These are phyloP conservation scores for Apeltes quadracus DNA, from an alignment of 2,113 vertebrate species.

Conservation along the genomic window DNA sequence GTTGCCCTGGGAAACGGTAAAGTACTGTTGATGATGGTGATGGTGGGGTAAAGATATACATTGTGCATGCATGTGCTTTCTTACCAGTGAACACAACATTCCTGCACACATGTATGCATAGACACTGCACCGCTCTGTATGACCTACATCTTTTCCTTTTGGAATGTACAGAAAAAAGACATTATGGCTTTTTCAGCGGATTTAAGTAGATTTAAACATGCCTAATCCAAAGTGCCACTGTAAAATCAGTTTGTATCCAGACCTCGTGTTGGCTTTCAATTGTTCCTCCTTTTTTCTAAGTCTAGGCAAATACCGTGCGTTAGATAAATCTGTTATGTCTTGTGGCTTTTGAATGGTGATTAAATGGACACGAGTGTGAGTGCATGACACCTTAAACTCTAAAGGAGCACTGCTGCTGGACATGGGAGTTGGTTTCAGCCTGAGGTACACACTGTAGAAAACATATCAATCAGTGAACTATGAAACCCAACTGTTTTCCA, in stretches of 20 bases:
- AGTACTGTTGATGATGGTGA: slow-evolving; percentile 37
- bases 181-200: slow-evolving; percentile 50
- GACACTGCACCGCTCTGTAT: slow-evolving; percentile 29
- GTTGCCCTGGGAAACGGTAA: slow-evolving; percentile 75
- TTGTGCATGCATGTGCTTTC: slow-evolving; percentile 38
- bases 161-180: slow-evolving; percentile 33
- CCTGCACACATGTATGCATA: slow-evolving; percentile 15
- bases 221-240: slow-evolving; percentile 59
- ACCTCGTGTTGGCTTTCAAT: slow-evolving; percentile 26
- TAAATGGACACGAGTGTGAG: neutral
- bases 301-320: neutral
- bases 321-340: neutral
- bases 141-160: slow-evolving; percentile 61
- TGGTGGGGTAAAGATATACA: neutral
- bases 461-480: neutral
- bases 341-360: neutral
- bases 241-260: slow-evolving; percentile 42
- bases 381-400: neutral
- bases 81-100: slow-evolving; percentile 46
- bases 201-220: slow-evolving; percentile 65
- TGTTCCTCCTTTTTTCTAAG: slow-evolving; percentile 9
- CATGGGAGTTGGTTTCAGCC: neutral
- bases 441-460: neutral
- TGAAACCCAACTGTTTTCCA: neutral
- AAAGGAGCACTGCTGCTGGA: neutral